These are phyloP conservation scores for Adelges cooleyi DNA, from an alignment of 1,140 invertebrate species.

Conservation along the genomic window DNA sequence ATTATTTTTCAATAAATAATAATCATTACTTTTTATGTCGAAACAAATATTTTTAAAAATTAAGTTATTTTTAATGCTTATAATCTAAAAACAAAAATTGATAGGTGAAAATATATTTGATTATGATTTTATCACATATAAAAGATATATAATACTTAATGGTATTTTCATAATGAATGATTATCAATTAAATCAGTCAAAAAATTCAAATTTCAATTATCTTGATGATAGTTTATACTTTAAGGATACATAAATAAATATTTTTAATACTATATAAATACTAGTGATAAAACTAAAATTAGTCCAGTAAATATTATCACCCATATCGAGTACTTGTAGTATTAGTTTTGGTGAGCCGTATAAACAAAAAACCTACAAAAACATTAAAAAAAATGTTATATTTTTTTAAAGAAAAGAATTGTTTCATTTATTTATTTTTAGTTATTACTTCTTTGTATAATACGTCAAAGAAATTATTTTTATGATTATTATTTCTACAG, in stretches of 20 bases:
- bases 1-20: no score
- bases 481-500: not conserved
- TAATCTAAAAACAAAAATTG: no score
- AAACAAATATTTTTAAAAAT: no score
- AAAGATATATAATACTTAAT: no score
- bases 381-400: not conserved
- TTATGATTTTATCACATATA: no score
- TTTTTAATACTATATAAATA: conserved; percentile 12
- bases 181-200: no score
- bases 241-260: not conserved
- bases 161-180: no score
- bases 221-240: conserved; percentile 17
- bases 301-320: conserved; percentile 6
- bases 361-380: conserved; percentile 9
- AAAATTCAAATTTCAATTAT: no score
- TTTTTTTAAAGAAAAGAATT: not conserved
- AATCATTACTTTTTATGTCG: no score
- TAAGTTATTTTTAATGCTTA: no score
- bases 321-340: conserved; percentile 7
- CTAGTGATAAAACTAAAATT: conserved; percentile 6
- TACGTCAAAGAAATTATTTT: not conserved
- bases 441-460: not conserved
- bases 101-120: no score
- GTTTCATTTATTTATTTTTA: not conserved
- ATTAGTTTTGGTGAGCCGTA: conserved; percentile 18